Conservation (phyloP, 2,797 vertebrate species). For the Gouania willdenowi region DNA sequence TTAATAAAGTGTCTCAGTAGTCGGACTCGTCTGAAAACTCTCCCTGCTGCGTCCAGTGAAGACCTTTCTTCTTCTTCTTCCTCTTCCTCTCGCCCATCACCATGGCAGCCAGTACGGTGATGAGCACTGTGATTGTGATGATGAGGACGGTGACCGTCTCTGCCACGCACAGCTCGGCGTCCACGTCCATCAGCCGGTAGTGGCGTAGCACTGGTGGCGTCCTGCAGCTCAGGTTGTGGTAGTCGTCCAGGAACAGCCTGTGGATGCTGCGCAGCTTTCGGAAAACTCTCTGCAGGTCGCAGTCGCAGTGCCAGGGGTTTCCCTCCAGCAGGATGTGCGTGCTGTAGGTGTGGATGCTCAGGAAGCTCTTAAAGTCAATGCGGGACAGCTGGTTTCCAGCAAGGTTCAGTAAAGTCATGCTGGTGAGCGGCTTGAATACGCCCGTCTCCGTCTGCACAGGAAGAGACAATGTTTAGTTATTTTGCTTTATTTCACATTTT, state of each 20-base stretch:
- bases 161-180: slow-evolving; percentile 75
- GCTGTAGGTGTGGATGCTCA: slow-evolving; percentile 74
- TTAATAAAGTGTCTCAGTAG: slow-evolving; percentile 39
- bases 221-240: slow-evolving; percentile 70
- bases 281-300: slow-evolving; percentile 81
- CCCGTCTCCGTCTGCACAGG: slow-evolving; percentile 49
- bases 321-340: slow-evolving; percentile 75
- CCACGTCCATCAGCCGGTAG: slow-evolving; percentile 64
- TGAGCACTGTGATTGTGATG: slow-evolving; percentile 76
- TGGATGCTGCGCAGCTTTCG: slow-evolving; percentile 74
- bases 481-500: too few species aligned
- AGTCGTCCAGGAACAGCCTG: slow-evolving; percentile 77
- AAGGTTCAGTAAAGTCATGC: slow-evolving; percentile 72
- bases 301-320: slow-evolving; percentile 82
- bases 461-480: too few species aligned
- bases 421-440: slow-evolving; percentile 71
- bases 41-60: slow-evolving; percentile 75
- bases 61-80: slow-evolving; percentile 67
- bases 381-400: slow-evolving; percentile 64
- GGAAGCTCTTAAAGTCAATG: slow-evolving; percentile 76
- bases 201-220: slow-evolving; percentile 53
- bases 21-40: slow-evolving; percentile 71
- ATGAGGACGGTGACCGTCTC: slow-evolving; percentile 82
- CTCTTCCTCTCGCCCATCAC: slow-evolving; percentile 80
- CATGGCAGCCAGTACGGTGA: slow-evolving; percentile 79